These are phyloP conservation scores for Crotophaga sulcirostris DNA, from an alignment of 2,113 vertebrate species.

Conservation along the genomic window DNA sequence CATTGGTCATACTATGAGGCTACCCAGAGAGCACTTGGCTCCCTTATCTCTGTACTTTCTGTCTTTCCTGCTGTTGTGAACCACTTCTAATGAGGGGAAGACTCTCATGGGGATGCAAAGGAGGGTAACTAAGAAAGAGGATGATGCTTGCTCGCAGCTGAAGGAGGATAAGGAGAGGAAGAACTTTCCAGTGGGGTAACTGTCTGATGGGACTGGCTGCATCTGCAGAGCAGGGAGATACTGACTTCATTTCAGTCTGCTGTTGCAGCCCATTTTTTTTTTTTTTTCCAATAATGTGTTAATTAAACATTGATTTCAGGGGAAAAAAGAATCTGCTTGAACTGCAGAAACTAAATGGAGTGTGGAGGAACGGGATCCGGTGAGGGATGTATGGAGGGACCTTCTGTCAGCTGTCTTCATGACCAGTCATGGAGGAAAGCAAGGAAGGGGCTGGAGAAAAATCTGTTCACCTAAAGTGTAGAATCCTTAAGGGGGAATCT, in stretches of 20 bases:
- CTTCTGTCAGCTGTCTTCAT: constrained; percentile 62
- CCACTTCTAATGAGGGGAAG: not conserved
- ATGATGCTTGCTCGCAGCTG: not conserved
- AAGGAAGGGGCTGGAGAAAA: not conserved
- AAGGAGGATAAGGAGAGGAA: not conserved
- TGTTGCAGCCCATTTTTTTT: constrained; percentile 65
- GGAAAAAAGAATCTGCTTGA: constrained; percentile 72
- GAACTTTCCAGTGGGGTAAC: not conserved
- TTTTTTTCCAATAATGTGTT: constrained; percentile 77
- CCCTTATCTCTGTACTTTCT: not conserved
- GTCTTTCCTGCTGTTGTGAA: not conserved
- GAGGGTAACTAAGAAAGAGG: not conserved
- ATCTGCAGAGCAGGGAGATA: constrained; percentile 51
- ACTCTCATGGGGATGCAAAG: not conserved
- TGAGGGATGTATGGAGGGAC: constrained; percentile 49
- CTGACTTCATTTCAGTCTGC: constrained; percentile 69
- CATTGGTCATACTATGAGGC: not conserved
- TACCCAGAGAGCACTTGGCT: not conserved
- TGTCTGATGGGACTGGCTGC: not conserved
- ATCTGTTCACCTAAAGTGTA: not conserved
- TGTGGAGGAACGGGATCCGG: constrained; percentile 58
- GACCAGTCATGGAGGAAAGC: not conserved
- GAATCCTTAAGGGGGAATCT: not conserved
- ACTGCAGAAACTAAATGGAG: constrained; percentile 75
- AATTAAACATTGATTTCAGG: constrained; percentile 82